Percentiles rank a stretch among this genome's conserved stretches.
Conservation (phyloP, 2,797 vertebrate genomes). For the Adrianichthys oophorus region DNA sequence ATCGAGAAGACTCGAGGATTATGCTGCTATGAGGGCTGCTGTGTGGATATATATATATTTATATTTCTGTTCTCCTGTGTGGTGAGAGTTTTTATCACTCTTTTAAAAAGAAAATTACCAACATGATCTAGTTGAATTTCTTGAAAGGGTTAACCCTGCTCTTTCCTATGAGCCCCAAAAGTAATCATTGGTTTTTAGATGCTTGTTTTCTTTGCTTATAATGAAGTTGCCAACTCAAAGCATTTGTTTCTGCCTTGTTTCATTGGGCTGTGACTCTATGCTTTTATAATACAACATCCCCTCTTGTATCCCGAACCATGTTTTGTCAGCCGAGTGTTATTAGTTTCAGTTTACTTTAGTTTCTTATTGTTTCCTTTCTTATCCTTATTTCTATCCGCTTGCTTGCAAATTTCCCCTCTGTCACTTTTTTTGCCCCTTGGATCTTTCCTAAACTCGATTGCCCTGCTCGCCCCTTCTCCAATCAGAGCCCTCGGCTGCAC, state of each 20-base stretch:
- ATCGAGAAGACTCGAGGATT: conserved; percentile 48
- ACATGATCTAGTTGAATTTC: conserved; percentile 49
- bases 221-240: conserved; percentile 78
- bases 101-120: conserved; percentile 15
- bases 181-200: conserved; percentile 57
- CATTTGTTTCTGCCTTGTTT: conserved; percentile 64
- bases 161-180: conserved; percentile 34
- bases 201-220: conserved; percentile 63
- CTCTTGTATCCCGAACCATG: conserved; percentile 34
- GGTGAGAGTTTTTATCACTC: conserved; percentile 30
- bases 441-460: conserved; percentile 64
- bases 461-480: conserved; percentile 80
- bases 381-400: conserved; percentile 62
- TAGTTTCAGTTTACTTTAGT: conserved; percentile 55
- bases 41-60: conserved; percentile 51
- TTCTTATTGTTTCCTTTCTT: conserved; percentile 71
- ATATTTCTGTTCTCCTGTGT: conserved; percentile 35
- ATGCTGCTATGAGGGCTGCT: conserved; percentile 27
- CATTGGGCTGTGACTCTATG: conserved; percentile 42
- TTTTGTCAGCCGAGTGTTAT: conserved; percentile 43
- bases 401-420: conserved; percentile 56
- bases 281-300: conserved; percentile 44
- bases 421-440: conserved; percentile 35
- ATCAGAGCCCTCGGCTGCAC: conserved; percentile 92
- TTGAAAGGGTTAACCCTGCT: conserved; percentile 46